phyloP scores from a whole-genome alignment of 2,888 invertebrate genomes.

The Spisula solida region DNA sequence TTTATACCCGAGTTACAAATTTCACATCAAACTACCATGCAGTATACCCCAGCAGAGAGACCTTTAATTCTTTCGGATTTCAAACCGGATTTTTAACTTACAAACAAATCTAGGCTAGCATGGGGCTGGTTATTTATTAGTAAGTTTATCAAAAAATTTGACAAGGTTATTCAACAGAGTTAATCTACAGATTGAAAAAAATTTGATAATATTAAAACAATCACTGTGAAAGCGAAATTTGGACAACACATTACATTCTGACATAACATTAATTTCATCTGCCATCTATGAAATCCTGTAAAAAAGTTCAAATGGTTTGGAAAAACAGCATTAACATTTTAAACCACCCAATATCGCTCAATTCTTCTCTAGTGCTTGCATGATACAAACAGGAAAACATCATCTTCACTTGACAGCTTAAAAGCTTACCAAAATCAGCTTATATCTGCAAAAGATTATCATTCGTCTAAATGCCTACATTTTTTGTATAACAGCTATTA shows the following conservation, averaged over 20 bases:
- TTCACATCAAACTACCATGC: neutral
- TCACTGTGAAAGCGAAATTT: slow-evolving; percentile 29
- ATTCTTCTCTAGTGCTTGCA: neutral
- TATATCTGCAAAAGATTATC: neutral
- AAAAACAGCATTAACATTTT: slow-evolving; percentile 20
- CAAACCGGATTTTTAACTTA: slow-evolving; percentile 18
- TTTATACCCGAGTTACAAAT: neutral
- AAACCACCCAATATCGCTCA: neutral
- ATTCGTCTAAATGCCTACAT: neutral
- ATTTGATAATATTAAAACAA: slow-evolving; percentile 15
- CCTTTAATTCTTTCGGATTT: slow-evolving; percentile 37
- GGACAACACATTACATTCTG: neutral
- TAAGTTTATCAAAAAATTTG: slow-evolving; percentile 57
- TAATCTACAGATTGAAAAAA: slow-evolving; percentile 26
- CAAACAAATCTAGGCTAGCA: slow-evolving; percentile 10
- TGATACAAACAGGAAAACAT: slow-evolving; percentile 1
- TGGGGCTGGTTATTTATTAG: slow-evolving; percentile 43
- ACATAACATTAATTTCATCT: slow-evolving; percentile 13
- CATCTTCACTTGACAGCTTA: slow-evolving; percentile 21
- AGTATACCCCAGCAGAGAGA: neutral
- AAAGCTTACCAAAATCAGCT: slow-evolving; percentile 6
- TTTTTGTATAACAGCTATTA: slow-evolving; percentile 2
- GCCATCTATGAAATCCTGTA: neutral
- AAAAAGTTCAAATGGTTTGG: neutral
- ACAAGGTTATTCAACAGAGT: slow-evolving; percentile 36